Base-by-base conservation (phyloP, 1,140 invertebrate genomes). In the Epicauta chinensis region DNA sequence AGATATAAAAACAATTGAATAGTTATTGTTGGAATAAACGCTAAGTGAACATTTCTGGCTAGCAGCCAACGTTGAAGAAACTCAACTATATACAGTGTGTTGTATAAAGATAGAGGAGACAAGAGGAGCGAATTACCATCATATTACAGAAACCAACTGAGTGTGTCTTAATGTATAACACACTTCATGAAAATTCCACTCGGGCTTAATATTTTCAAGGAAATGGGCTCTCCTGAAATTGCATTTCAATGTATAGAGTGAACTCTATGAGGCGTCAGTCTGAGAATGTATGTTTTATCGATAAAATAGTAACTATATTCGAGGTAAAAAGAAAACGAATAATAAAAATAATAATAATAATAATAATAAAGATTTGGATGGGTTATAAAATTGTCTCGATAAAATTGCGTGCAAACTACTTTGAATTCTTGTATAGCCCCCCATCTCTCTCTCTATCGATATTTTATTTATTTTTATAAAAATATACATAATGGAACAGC, bases 81-180 rank as follows among this genome's bases (percentile, higher is more conserved):
- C n/a, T n/a, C n/a, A n/a, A n/a, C n/a, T n/a, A 51, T 51, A 34
- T 38, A 51, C 41, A 51, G 38, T 51, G 41, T 42, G 48, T 51
- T 40, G 35, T n/a, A 23, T 23, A 7, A 23, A 23, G 23, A 23
- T 5, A 23, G 23, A 23, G 17, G 23, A 23, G 23, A 23, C 23
- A 23, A 23, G 23, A 23, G 7, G 23, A 47, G 32, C 13, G 51
- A 53, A 53, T 53, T 53, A 53, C 51, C 51, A 53, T 53, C 46
- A 44, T 55, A 50, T 56, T 56, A 52, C 43, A 38, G 50, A 56
- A 53, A 39, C 46, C 53, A 54, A 51, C 53, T 50, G 53, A 39
- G 13, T 55, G 46, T 51, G 47, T 46, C 52, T 54, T 54, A 54
- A 54, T 49, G 42, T 35, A 54, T 54, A 54, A 49, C 32, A 44